A percentile compares a stretch with the other conserved stretches of the same genome.
These are phyloP conservation scores for Arctopsyche grandis DNA, from an alignment of 1,140 invertebrate genomes.

Conservation along the genomic window DNA sequence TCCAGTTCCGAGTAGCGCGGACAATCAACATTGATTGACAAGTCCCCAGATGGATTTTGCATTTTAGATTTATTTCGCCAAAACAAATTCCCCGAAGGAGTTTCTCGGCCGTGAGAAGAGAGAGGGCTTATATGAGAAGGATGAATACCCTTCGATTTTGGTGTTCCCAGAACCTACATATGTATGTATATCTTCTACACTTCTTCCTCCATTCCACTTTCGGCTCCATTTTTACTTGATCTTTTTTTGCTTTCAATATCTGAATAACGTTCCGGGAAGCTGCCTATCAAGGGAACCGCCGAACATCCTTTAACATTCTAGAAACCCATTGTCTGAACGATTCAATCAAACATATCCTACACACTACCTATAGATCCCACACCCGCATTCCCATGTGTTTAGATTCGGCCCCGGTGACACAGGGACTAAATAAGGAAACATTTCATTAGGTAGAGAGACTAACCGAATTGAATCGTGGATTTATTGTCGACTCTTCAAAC, in stretches of 20 bases:
- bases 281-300: too few species aligned
- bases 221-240: too few species aligned
- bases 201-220: background rate
- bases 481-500: slow-evolving; percentile 38
- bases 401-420: background rate
- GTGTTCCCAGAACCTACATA: background rate
- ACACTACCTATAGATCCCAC: too few species aligned
- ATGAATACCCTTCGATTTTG: background rate
- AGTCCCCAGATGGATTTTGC: slow-evolving; percentile 38
- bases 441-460: slow-evolving; percentile 30
- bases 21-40: slow-evolving; percentile 44
- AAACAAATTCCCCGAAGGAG: slow-evolving; percentile 34
- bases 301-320: too few species aligned
- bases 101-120: background rate
- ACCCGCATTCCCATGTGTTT: background rate
- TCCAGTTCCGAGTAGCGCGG: slow-evolving; percentile 16
- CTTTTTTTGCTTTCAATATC: too few species aligned
- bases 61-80: slow-evolving; percentile 39
- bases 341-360: too few species aligned
- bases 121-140: background rate
- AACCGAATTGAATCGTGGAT: slow-evolving; percentile 36
- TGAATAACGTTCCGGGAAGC: too few species aligned
- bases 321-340: too few species aligned
- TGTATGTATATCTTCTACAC: background rate
- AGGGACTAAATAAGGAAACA: slow-evolving; percentile 39